These are phyloP conservation scores for Silurus asotus DNA, from an alignment of 2,113 vertebrate species.

Conservation along the genomic window DNA sequence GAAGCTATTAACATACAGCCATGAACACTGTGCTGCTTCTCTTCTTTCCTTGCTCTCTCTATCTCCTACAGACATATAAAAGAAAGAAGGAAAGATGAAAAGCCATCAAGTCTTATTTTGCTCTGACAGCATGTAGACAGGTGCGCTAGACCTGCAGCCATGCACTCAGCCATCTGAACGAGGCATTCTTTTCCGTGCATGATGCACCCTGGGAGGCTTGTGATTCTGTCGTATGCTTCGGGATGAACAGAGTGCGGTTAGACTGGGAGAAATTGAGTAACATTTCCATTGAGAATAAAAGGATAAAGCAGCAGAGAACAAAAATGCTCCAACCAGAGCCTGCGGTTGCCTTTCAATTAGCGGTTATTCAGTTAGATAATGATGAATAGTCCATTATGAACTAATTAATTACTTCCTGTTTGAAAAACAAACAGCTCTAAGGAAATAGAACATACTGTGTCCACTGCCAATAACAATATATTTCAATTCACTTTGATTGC, in stretches of 20 bases:
- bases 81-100: slow-evolving; percentile 41
- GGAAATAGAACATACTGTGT: not conserved
- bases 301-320: not conserved
- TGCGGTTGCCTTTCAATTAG: not conserved
- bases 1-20: slow-evolving; percentile 8
- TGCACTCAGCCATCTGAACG: slow-evolving; percentile 16
- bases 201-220: not conserved
- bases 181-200: slow-evolving; percentile 6
- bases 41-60: slow-evolving; percentile 16
- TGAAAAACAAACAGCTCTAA: slow-evolving; percentile 8
- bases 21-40: not conserved
- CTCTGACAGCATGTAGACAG: slow-evolving; percentile 46
- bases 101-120: slow-evolving; percentile 23
- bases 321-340: not conserved
- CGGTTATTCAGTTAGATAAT: not conserved
- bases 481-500: not conserved
- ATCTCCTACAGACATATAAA: slow-evolving; percentile 31
- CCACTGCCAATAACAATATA: not conserved
- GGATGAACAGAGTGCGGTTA: not conserved
- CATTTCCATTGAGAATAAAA: slow-evolving; percentile 4
- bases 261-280: not conserved
- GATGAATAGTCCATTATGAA: not conserved
- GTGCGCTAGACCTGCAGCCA: slow-evolving; percentile 29
- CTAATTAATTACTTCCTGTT: slow-evolving; percentile 7
- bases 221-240: not conserved